These are phyloP conservation scores for Lithobates pipiens DNA, from an alignment of 2,797 vertebrate species.

Conservation along the genomic window DNA sequence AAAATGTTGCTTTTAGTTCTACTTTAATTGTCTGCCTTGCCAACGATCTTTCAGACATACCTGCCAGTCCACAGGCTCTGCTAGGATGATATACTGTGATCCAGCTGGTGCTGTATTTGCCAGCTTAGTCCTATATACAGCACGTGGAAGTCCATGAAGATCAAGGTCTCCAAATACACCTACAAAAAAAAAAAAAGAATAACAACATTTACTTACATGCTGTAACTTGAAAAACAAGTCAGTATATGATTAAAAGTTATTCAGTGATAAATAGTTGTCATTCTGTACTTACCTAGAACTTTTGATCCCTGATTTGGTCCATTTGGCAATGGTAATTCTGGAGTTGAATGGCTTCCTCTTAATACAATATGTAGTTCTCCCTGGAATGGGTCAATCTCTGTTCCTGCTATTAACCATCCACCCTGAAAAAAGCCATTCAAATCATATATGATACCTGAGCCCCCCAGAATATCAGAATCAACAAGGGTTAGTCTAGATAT, in stretches of 20 bases:
- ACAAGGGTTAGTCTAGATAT: too few relatives aligned
- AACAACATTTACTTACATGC: neutral
- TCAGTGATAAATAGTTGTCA: neutral
- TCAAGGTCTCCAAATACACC: slow-evolving; percentile 87
- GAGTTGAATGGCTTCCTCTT: slow-evolving; percentile 80
- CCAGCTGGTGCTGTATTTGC: slow-evolving; percentile 75
- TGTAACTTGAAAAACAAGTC: neutral
- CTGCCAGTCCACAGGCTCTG: slow-evolving; percentile 83
- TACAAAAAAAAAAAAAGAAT: slow-evolving; percentile 55
- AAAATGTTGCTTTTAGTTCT: too few relatives aligned
- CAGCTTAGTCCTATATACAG: slow-evolving; percentile 83
- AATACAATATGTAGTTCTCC: slow-evolving; percentile 81
- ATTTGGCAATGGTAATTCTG: slow-evolving; percentile 79
- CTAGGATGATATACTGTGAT: slow-evolving; percentile 74
- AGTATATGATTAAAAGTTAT: neutral
- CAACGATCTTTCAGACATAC: slow-evolving; percentile 67
- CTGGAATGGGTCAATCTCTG: slow-evolving; percentile 78
- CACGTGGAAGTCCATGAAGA: slow-evolving; percentile 81
- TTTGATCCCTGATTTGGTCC: slow-evolving; percentile 88
- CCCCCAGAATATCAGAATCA: too few relatives aligned
- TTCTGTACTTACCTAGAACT: slow-evolving; percentile 78
- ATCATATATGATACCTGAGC: neutral
- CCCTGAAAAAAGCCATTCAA: slow-evolving; percentile 73
- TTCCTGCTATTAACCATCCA: slow-evolving; percentile 82
- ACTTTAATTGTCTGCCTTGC: too few relatives aligned